These are phyloP conservation scores for Halesus radiatus DNA, from an alignment of 1,140 invertebrate genomes.

Conservation along the genomic window DNA sequence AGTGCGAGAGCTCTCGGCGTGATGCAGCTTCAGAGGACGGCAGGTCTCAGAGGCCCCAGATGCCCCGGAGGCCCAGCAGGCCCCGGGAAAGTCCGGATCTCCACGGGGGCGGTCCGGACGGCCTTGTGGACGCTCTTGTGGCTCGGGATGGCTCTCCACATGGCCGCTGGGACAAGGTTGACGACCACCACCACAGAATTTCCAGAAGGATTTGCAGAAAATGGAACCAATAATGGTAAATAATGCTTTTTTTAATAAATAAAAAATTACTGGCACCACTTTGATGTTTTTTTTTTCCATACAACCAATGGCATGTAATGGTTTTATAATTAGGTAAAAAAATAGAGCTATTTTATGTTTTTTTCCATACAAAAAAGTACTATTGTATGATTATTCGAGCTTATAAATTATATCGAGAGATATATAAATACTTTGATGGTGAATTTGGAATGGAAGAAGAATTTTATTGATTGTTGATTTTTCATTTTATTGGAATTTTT, in stretches of 20 bases:
- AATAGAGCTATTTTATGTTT: too few species aligned
- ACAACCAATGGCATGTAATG: too few species aligned
- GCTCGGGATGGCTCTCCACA: slow-evolving; percentile 31
- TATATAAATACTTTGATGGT: too few species aligned
- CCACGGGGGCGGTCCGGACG: not conserved
- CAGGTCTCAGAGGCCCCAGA: not conserved
- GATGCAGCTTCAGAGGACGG: not conserved
- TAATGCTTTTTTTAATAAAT: not conserved
- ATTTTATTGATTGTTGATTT: too few species aligned
- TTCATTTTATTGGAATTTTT: too few species aligned
- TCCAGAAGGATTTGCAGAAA: slow-evolving; percentile 56
- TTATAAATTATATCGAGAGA: too few species aligned
- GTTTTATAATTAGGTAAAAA: too few species aligned
- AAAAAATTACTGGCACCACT: too few species aligned
- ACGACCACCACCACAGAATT: slow-evolving; percentile 53
- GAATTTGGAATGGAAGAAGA: too few species aligned
- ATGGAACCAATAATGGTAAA: slow-evolving; percentile 56
- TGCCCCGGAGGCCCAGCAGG: not conserved
- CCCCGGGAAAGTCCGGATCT: not conserved
- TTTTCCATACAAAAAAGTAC: too few species aligned
- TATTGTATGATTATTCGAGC: too few species aligned
- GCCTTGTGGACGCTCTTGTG: slow-evolving; percentile 31
- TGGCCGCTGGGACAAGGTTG: slow-evolving; percentile 29
- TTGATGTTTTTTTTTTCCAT: too few species aligned
- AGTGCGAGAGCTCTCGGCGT: slow-evolving; percentile 1